phyloP scores from a whole-genome alignment of 2,797 vertebrate species.

The Sebastolobus alascanus region DNA sequence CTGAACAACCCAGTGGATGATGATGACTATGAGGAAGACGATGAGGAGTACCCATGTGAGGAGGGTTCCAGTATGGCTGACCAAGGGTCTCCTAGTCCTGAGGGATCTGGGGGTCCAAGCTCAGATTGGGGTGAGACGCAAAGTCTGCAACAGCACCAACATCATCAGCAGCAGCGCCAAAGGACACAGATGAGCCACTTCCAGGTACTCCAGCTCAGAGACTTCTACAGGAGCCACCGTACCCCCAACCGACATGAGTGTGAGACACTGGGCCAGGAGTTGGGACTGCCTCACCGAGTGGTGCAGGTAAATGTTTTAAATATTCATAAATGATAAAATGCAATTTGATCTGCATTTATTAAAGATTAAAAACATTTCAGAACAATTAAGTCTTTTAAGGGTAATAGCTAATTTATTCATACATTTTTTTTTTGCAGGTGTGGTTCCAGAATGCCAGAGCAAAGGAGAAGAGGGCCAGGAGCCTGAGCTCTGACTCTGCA shows the following conservation, averaged over 20 bases:
- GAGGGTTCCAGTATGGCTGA: constrained; percentile 92
- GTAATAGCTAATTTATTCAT: constrained; percentile 13
- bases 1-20: constrained; percentile 91
- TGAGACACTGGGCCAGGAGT: constrained; percentile 96
- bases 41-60: constrained; percentile 82
- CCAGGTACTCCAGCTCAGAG: constrained; percentile 97
- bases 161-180: constrained; percentile 89
- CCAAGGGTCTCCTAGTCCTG: constrained; percentile 93
- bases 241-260: constrained; percentile 98
- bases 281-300: constrained; percentile 98
- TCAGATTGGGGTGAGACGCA: constrained; percentile 91
- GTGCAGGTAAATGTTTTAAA: constrained; percentile 89
- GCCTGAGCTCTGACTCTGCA: constrained; percentile 80
- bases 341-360: neutral
- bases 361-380: neutral
- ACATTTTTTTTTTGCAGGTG: constrained; percentile 79
- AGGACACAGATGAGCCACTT: constrained; percentile 99
- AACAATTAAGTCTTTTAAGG: neutral
- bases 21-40: constrained; percentile 83
- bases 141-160: constrained; percentile 84
- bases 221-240: constrained; percentile 97
- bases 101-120: constrained; percentile 90
- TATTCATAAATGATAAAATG: neutral
- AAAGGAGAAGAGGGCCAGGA: constrained; percentile 97
- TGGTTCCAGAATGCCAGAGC: constrained; percentile 99